Evolutionary conservation across 2,113 vertebrate genomes (phyloP), one percentile per base, ranked within the genome.

Genomic region (Oryzias woworae): DNA sequence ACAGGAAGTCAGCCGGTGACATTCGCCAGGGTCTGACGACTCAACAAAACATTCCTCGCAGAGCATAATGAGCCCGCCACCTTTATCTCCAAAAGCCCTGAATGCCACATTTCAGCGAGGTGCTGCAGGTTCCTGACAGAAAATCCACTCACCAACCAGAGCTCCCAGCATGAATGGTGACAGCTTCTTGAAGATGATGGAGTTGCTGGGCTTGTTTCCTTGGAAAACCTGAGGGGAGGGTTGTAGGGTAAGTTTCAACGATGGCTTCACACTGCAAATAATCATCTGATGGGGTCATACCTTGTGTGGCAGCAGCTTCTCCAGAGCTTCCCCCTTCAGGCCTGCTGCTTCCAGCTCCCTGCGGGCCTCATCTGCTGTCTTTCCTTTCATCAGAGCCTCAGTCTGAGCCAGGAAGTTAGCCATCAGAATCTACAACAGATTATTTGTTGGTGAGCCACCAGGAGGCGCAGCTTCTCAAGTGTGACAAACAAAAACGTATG

Each of bases 331-430:
- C 0, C 92, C 93, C 1, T 85, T 91, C 85, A 94, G 59, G 8
- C 97, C 94, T 0, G 88, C 73, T 0, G 90, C 93, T 69, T 95
- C 91, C n/a, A 98, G 90, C 76, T 98, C 97, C 47, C 90, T 91
- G 2, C 85, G 93, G 4, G 96, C 97, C 77, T 99, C 96, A 0
- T 92, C 95, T 0, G 88, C 6, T 0, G 92, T 95, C 58, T 99
- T 99, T 0, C 97, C 97, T 62, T 93, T 98, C 97, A 99, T 99
- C 84, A 99, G 76, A 1, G 97, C 97, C 75, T 99, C 97, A 0
- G 96, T 98, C 89, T 98, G 97, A 48, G 97, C 97, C 73, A 99
- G 87, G 78, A 98, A 98, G 88, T 99, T 99, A 0, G 97, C 94
- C 80, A 91, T 70, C 67, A 99, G 94, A 83, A 99, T 99, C 97